phyloP scores from a whole-genome alignment of 1,140 invertebrate species.

The Caenorhabditis tropicalis region DNA sequence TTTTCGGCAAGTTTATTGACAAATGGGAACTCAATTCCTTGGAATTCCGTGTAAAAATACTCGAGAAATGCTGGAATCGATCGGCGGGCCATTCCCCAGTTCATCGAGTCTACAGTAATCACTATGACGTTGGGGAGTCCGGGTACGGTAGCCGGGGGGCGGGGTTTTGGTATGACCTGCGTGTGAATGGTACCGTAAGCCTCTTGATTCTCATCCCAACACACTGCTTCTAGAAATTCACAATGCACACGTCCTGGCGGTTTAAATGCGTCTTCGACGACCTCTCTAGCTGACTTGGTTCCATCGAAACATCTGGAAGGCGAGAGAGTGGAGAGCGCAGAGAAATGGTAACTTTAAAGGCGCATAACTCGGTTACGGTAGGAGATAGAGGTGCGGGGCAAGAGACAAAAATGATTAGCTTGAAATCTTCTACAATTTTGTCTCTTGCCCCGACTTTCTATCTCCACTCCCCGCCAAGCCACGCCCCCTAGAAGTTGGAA shows the following conservation, averaged over 20 bases:
- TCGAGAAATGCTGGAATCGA: not conserved
- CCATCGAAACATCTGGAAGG: not conserved
- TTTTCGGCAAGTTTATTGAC: slow-evolving; percentile 15
- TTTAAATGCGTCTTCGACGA: not conserved
- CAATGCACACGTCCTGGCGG: not conserved
- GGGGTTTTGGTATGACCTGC: not conserved
- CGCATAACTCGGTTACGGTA: no score
- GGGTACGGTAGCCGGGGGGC: not conserved
- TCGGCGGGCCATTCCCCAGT: not conserved
- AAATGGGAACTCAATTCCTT: not conserved
- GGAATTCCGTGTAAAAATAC: not conserved
- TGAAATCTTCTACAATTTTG: no score
- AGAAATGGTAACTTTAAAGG: no score
- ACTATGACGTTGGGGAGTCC: not conserved
- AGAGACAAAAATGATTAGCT: no score
- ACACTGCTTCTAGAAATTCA: not conserved
- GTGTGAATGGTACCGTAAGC: not conserved
- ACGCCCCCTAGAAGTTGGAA: no score
- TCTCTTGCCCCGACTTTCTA: not conserved
- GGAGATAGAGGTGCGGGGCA: no score
- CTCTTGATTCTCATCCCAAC: not conserved
- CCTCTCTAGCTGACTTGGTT: no score
- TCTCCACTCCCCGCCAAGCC: no score
- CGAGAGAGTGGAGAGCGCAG: no score
- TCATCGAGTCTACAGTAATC: not conserved